Percentiles rank a stretch among this genome's conserved stretches.
Conservation (phyloP, 2,888 invertebrate species). For the Drosophila nr. perissopoda region DNA sequence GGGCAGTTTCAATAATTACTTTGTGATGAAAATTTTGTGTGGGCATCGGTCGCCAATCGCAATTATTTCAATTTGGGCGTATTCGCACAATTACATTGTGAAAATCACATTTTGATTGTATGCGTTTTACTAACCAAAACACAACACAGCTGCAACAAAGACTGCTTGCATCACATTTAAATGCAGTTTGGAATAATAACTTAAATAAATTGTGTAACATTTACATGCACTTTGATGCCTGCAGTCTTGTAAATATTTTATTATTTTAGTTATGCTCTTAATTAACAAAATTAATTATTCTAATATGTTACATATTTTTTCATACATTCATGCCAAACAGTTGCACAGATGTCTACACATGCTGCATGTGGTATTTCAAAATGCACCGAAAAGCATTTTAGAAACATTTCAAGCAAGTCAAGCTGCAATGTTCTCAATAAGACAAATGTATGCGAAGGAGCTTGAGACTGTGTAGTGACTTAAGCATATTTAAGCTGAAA, state of each 20-base stretch:
- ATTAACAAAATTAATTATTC: not conserved
- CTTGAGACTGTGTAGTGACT: not conserved
- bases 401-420: not conserved
- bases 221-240: constrained; percentile 20
- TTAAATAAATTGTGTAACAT: constrained; percentile 13
- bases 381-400: not conserved
- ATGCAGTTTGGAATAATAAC: constrained; percentile 20
- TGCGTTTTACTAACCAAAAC: constrained; percentile 10
- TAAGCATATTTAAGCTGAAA: not conserved
- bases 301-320: not conserved
- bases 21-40: constrained; percentile 58
- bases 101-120: constrained; percentile 58
- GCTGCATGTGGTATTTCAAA: not conserved
- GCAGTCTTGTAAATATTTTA: constrained; percentile 7
- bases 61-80: constrained; percentile 58
- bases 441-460: not conserved
- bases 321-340: not conserved
- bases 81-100: constrained; percentile 66
- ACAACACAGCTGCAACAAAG: constrained; percentile 9
- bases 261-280: not conserved
- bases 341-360: not conserved
- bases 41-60: constrained; percentile 53
- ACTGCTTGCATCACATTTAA: constrained; percentile 8
- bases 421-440: not conserved
- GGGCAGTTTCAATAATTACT: constrained; percentile 68